Conservation (phyloP, 2,797 vertebrate genomes). For the Valencia hispanica region DNA sequence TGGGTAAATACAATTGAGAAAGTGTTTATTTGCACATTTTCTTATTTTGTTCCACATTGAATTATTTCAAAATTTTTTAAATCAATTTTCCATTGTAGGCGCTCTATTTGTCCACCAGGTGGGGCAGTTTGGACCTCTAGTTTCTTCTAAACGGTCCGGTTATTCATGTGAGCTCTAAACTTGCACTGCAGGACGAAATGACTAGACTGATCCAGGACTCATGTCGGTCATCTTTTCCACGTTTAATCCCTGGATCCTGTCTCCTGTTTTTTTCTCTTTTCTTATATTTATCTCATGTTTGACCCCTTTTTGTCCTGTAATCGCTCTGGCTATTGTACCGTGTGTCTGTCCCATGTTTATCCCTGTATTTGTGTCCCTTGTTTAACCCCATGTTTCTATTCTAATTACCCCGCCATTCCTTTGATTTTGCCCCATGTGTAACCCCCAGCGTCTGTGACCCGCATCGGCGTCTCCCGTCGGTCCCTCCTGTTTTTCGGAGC, state of each 20-base stretch:
- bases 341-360: neutral
- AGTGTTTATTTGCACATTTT: too few relatives aligned
- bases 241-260: too few relatives aligned
- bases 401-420: neutral
- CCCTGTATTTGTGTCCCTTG: neutral
- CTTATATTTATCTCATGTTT: neutral
- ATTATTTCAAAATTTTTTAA: too few relatives aligned
- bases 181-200: too few relatives aligned
- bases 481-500: neutral
- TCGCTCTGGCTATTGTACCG: too few relatives aligned
- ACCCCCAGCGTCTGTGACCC: neutral
- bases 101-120: neutral
- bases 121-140: neutral
- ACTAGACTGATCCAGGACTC: too few relatives aligned
- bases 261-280: neutral
- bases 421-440: neutral
- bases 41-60: too few relatives aligned
- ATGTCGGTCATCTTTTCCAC: too few relatives aligned
- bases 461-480: neutral
- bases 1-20: too few relatives aligned
- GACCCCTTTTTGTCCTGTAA: neutral
- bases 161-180: too few relatives aligned
- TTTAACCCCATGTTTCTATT: neutral
- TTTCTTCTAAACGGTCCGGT: too few relatives aligned
- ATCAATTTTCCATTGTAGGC: neutral